Evolutionary conservation across 2,113 vertebrate species (phyloP).

Genomic region (Pholis gunnellus): DNA sequence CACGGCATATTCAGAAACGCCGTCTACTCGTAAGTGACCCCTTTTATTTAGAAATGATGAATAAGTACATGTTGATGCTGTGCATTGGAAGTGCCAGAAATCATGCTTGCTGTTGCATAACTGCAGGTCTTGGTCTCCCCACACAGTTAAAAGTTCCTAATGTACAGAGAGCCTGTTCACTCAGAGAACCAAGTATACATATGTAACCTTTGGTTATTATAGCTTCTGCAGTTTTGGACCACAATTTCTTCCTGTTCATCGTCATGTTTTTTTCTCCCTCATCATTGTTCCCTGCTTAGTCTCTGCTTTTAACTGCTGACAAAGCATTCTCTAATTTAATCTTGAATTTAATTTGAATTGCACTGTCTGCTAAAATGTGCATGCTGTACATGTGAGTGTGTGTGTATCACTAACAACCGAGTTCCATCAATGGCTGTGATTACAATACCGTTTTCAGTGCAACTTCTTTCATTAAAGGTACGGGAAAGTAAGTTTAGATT

Average conservation of each 20-base stretch:
- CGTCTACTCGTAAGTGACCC: not conserved
- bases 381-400: too few species aligned
- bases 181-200: constrained; percentile 5
- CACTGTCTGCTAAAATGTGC: too few species aligned
- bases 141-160: not conserved
- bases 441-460: too few species aligned
- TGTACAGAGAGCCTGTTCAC: not conserved
- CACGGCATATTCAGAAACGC: rapidly evolving
- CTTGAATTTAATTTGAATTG: too few species aligned
- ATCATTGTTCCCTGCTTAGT: not conserved
- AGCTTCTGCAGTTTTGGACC: not conserved
- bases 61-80: not conserved
- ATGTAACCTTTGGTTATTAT: not conserved
- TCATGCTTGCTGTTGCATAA: not conserved
- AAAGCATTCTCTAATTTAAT: not conserved
- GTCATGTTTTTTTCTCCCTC: too few species aligned
- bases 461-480: too few species aligned
- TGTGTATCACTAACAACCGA: too few species aligned
- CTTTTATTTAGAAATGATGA: not conserved
- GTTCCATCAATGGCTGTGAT: too few species aligned
- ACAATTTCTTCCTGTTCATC: not conserved
- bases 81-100: not conserved
- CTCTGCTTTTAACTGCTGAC: not conserved
- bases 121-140: not conserved
- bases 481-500: too few species aligned